Evolutionary conservation across 2,113 vertebrate species (phyloP).

Genomic region (Eudyptes chrysolophus): DNA sequence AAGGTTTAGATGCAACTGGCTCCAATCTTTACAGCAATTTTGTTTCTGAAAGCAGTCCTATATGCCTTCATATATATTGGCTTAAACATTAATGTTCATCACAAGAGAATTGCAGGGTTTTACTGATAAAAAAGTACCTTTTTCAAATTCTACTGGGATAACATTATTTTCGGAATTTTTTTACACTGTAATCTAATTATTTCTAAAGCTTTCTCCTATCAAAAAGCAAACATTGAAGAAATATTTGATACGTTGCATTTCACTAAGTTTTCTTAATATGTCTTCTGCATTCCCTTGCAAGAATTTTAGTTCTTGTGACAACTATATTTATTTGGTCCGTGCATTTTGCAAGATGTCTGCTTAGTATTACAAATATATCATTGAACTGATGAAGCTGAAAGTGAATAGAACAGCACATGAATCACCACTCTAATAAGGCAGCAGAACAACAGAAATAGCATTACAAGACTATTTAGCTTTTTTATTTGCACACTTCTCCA

Average conservation of each 20-base stretch:
- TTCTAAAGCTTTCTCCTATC: background rate
- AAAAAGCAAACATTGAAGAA: background rate
- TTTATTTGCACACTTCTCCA: background rate
- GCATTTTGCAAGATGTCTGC: background rate
- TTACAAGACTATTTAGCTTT: background rate
- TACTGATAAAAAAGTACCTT: background rate
- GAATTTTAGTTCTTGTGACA: background rate
- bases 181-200: background rate
- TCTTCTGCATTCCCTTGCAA: background rate
- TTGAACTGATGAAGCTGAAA: background rate
- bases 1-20: background rate
- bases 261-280: background rate
- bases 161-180: background rate
- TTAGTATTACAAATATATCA: background rate
- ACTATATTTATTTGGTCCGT: background rate
- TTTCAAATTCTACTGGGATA: background rate
- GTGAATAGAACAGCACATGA: background rate
- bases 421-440: background rate
- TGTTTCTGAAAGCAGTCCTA: background rate
- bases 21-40: background rate
- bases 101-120: background rate
- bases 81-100: background rate
- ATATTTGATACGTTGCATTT: background rate
- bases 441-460: background rate
- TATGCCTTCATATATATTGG: background rate